phyloP scores from a whole-genome alignment of 2,888 invertebrate genomes.

The Sisyra nigra region DNA sequence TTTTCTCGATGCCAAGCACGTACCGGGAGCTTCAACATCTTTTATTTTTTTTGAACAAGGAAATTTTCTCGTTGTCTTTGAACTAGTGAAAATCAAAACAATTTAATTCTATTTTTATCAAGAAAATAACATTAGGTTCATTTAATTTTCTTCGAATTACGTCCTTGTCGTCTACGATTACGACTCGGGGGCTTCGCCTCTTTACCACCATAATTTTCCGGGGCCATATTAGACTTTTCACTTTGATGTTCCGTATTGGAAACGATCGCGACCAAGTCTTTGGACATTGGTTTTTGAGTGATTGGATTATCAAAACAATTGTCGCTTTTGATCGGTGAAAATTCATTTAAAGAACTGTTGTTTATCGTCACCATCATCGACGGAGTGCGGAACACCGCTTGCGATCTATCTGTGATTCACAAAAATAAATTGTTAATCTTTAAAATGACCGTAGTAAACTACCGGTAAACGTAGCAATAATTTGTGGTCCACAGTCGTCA shows the following conservation, averaged over 20 bases:
- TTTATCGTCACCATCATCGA: too few relatives aligned
- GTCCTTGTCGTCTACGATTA: background rate
- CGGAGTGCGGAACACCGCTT: too few relatives aligned
- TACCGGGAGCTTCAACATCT: too few relatives aligned
- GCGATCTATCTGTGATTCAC: background rate
- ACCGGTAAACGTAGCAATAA: background rate
- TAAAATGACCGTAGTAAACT: background rate
- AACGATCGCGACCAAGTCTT: background rate
- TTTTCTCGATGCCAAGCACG: too few relatives aligned
- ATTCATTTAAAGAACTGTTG: too few relatives aligned
- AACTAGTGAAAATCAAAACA: too few relatives aligned
- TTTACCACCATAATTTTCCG: background rate
- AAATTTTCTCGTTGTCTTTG: too few relatives aligned
- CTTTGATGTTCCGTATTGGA: background rate
- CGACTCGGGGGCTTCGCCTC: background rate
- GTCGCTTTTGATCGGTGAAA: too few relatives aligned
- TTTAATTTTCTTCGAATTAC: background rate
- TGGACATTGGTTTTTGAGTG: background rate
- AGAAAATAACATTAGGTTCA: too few relatives aligned
- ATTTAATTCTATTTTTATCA: too few relatives aligned
- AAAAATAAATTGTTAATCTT: background rate
- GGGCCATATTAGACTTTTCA: background rate
- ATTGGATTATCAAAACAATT: too few relatives aligned
- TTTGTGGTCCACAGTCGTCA: slow-evolving; percentile 3
- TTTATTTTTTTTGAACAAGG: too few relatives aligned